These are phyloP conservation scores for Ptilorrhoa leucosticta DNA, from an alignment of 2,113 vertebrate genomes.

Conservation along the genomic window DNA sequence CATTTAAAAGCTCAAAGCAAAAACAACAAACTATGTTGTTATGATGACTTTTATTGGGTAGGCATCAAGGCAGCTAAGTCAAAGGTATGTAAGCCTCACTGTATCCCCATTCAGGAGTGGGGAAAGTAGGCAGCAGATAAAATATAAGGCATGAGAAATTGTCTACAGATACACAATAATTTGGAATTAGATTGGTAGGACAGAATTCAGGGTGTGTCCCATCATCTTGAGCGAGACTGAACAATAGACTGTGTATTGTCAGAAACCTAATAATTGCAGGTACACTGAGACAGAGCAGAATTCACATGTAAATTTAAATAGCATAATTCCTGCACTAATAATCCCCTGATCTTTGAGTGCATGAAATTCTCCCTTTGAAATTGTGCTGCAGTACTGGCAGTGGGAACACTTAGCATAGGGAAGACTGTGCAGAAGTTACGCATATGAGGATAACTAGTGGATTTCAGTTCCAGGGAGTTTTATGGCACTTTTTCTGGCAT, in stretches of 20 bases:
- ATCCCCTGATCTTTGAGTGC: neutral
- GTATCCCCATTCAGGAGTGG: neutral
- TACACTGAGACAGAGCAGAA: neutral
- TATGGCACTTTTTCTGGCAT: neutral
- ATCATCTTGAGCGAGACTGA: neutral
- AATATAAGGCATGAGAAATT: neutral
- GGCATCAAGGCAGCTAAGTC: neutral
- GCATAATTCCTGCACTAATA: neutral
- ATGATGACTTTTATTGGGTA: neutral
- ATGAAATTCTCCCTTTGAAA: neutral
- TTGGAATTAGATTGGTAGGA: neutral
- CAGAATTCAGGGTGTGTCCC: neutral
- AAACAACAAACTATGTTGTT: neutral
- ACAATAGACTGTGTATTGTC: neutral
- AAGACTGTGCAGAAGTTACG: neutral
- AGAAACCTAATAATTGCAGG: neutral
- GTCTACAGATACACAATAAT: neutral
- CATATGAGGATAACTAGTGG: neutral
- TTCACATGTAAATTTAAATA: neutral
- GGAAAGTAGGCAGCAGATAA: neutral
- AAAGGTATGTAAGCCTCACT: neutral
- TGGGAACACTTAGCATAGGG: neutral
- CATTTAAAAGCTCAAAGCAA: neutral
- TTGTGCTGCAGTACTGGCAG: neutral
- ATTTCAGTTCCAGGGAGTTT: neutral